These are phyloP conservation scores for Aspidapion aeneum DNA, from an alignment of 2,888 invertebrate genomes.

Conservation along the genomic window DNA sequence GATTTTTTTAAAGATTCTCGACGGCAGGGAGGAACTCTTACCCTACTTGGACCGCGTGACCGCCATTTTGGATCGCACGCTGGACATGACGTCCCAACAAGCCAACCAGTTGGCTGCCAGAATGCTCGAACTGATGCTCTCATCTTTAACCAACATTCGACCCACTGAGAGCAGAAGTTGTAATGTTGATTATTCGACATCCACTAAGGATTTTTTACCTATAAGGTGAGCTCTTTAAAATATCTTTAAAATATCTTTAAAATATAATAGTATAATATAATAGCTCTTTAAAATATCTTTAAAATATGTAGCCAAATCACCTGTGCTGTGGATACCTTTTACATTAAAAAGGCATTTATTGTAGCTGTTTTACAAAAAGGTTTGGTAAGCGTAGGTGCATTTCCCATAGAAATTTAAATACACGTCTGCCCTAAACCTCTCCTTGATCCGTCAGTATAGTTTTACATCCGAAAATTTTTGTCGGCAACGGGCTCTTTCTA, in stretches of 20 bases:
- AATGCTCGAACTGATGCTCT: constrained; percentile 57
- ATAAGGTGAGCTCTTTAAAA: constrained; percentile 50
- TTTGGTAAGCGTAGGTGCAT: too few species aligned
- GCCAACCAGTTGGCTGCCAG: constrained; percentile 61
- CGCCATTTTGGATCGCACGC: constrained; percentile 64
- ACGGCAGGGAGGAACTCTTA: constrained; percentile 61
- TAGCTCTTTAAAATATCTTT: too few species aligned
- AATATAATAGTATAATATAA: too few species aligned
- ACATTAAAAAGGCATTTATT: too few species aligned
- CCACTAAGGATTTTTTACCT: constrained; percentile 66
- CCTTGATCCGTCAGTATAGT: too few species aligned
- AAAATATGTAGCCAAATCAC: too few species aligned
- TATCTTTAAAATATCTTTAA: neutral
- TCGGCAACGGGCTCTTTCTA: too few species aligned
- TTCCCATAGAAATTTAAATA: too few species aligned
- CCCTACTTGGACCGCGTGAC: constrained; percentile 62
- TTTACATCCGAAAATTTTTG: too few species aligned
- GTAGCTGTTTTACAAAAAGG: neutral
- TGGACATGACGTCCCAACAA: constrained; percentile 65
- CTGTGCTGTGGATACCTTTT: too few species aligned
- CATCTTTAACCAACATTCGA: constrained; percentile 59
- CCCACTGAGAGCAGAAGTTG: constrained; percentile 62
- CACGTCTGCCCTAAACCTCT: too few species aligned
- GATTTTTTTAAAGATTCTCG: constrained; percentile 51
- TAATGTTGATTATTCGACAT: constrained; percentile 57